Base-by-base conservation (phyloP, 2,113 vertebrate species). In the Tenrec ecaudatus region DNA sequence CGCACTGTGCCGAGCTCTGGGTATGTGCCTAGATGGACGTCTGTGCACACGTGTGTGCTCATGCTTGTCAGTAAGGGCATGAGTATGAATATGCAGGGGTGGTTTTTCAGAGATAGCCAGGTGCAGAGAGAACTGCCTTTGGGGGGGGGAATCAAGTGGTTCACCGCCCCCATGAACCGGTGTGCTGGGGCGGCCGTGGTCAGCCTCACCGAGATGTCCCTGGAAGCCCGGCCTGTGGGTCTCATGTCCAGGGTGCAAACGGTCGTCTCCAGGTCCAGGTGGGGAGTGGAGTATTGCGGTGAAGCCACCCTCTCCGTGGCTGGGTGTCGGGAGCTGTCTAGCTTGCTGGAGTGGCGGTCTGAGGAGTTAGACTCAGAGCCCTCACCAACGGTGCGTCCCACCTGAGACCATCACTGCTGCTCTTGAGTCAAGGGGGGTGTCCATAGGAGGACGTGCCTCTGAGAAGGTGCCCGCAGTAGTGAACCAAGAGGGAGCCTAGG, bases 211-310 rank as follows among this genome's bases (percentile, higher is more conserved):
- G 0, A 4, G 5, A 3, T 17, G 8, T 4, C 2, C 5, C 12
- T 5, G 14, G 29, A 47, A 10, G 16, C 57, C 73, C 3, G 0
- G 29, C n/a, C 6, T 25, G 57, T 4, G n/a, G 38, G 0, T 6
- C 6, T 20, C 29, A 1, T 25, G 6, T 1, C 0, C 0, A 6
- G 8, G 0, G 7, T 8, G 43, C 58, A 57, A 2, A 20, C 0
- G 0, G 83, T 64, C 47, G 3, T 9, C 15, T 9, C 25, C 5
- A 31, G 33, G n/a, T 36, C 71, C n/a, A 10, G 36, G n/a, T 53
- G 3, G 58, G 25, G 10, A 0, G 81, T 15, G 3, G 47, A 0
- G 0, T 1, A 0, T 4, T 66, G 64, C 29, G 64, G 22, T 66
- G 64, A 66, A 25, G 60, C 22, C 19, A 19, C 60, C 60, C 19